Evolutionary conservation across 2,888 invertebrate genomes (phyloP).

Genomic region (Beris morrisii): DNA sequence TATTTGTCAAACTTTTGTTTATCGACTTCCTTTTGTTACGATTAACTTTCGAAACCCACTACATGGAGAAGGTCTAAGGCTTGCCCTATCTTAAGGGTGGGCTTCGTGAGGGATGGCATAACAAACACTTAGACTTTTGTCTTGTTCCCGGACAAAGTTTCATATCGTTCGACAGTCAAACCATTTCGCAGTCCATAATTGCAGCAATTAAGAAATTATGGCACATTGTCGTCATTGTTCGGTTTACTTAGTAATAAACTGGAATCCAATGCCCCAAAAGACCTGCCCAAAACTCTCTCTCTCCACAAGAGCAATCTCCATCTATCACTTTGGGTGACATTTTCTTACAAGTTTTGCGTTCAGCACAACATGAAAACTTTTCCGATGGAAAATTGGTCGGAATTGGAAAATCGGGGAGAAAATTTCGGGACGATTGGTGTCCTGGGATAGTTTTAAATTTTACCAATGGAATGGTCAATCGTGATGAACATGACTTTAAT

Average conservation of each 20-base stretch:
- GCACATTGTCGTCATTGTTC: conserved; percentile 15
- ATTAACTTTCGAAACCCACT: conserved; percentile 3
- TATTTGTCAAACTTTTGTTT: conserved; percentile 28
- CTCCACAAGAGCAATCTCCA: no score
- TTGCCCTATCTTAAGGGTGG: not conserved
- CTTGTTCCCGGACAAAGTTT: conserved; percentile 9
- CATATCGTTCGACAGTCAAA: conserved; percentile 13
- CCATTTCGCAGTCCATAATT: conserved; percentile 24
- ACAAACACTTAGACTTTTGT: conserved; percentile 7
- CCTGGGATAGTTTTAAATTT: no score
- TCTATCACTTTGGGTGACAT: no score
- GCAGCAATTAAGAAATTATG: conserved; percentile 25
- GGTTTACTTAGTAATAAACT: conserved; percentile 22
- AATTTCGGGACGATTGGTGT: no score
- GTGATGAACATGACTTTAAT: no score
- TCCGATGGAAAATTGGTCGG: no score
- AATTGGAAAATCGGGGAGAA: no score
- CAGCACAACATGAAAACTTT: no score
- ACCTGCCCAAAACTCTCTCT: no score
- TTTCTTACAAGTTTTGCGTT: no score
- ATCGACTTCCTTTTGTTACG: conserved; percentile 20
- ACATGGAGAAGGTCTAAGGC: no score
- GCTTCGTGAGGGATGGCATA: not conserved
- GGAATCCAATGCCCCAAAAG: not conserved
- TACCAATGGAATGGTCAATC: no score